Percentiles rank a stretch among this genome's conserved stretches.
These are phyloP conservation scores for Grallaria varia DNA, from an alignment of 2,113 vertebrate species.

Conservation along the genomic window DNA sequence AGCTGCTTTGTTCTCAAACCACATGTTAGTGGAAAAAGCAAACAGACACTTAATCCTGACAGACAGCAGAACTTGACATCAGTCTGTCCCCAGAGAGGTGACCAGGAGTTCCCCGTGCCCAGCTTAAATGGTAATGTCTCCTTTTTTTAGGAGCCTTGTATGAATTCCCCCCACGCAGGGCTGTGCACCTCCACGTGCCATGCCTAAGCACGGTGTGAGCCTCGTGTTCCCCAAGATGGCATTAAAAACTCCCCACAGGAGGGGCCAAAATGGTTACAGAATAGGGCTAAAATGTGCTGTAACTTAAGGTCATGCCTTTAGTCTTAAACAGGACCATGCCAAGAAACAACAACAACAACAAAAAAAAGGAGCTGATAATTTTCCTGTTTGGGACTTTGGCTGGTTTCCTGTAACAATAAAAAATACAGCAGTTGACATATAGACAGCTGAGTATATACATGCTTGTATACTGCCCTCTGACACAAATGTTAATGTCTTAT, in stretches of 20 bases:
- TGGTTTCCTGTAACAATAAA: conserved; percentile 69
- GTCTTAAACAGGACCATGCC: conserved; percentile 25
- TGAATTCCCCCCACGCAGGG: conserved; percentile 63
- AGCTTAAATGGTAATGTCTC: conserved; percentile 52
- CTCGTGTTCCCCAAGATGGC: background rate
- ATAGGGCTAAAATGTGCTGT: conserved; percentile 34
- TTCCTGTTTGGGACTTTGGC: conserved; percentile 70
- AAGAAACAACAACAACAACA: background rate
- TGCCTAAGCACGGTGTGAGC: conserved; percentile 15
- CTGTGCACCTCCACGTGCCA: background rate
- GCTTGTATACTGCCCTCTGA: conserved; percentile 55
- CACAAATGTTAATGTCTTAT: conserved; percentile 67
- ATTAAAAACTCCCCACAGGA: background rate
- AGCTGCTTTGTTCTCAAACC: conserved; percentile 85
- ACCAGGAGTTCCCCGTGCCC: conserved; percentile 63
- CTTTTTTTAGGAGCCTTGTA: conserved; percentile 8
- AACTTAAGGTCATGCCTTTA: conserved; percentile 38
- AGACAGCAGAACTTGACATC: conserved; percentile 88
- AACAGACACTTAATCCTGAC: conserved; percentile 91
- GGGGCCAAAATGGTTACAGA: conserved; percentile 51
- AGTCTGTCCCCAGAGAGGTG: conserved; percentile 83
- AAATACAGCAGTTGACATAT: conserved; percentile 49
- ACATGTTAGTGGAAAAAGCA: conserved; percentile 82
- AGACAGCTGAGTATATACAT: conserved; percentile 65
- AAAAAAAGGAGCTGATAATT: background rate